Conservation (phyloP, 2,888 invertebrate species). For the Mystacides longicornis region DNA sequence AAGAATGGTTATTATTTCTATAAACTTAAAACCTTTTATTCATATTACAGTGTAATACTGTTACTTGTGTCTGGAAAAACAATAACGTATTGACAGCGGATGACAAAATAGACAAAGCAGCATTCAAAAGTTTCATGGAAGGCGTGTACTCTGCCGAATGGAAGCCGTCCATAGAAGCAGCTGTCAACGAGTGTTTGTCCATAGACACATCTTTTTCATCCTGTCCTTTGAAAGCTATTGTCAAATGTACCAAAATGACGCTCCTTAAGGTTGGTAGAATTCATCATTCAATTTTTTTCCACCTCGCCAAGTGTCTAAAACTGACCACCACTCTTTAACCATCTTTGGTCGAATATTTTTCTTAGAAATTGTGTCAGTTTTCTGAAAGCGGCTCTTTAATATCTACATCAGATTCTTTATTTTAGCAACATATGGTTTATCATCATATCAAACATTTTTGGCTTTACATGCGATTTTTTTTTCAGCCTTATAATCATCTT, state of each 20-base stretch:
- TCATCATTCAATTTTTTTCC: no score
- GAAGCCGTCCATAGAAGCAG: conserved; percentile 13
- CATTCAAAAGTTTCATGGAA: conserved; percentile 16
- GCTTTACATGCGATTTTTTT: no score
- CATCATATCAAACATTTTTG: no score
- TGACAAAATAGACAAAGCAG: conserved; percentile 15
- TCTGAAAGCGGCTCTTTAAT: no score
- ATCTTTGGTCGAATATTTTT: no score
- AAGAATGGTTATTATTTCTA: no score
- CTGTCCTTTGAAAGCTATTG: conserved; percentile 1
- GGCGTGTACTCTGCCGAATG: conserved; percentile 14
- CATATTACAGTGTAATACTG: conserved; percentile 17
- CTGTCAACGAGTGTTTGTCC: conserved; percentile 10
- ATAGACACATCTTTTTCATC: conserved; percentile 3
- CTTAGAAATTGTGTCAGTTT: no score
- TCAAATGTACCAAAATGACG: conserved; percentile 6
- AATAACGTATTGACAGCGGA: conserved; percentile 14
- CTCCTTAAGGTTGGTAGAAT: not conserved
- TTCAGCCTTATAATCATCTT: no score
- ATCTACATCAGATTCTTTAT: no score
- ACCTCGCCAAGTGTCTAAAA: not conserved
- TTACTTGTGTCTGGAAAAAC: conserved; percentile 15
- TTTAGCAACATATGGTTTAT: no score
- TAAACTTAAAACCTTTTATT: no score
- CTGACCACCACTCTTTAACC: not conserved